Percentiles rank a stretch among this genome's conserved stretches.
Conservation (phyloP, 1,140 invertebrate species). For the Drosophila lini region DNA sequence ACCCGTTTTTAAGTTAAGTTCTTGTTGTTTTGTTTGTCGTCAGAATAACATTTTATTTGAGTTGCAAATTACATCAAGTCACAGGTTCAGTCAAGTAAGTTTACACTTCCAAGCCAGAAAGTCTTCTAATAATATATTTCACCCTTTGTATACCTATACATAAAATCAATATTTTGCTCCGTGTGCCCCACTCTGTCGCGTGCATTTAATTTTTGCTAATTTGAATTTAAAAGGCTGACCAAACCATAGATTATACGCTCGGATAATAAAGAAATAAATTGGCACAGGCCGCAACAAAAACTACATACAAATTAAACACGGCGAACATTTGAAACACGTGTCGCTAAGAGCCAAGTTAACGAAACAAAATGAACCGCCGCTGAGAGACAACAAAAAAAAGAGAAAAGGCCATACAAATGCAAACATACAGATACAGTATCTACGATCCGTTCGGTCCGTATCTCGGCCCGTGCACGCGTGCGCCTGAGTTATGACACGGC, state of each 20-base stretch:
- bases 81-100: not conserved
- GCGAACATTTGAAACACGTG: conserved; percentile 79
- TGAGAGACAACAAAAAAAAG: conserved; percentile 41
- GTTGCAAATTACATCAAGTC: too few species aligned
- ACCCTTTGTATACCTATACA: not conserved
- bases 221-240: conserved; percentile 79
- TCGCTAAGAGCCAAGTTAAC: conserved; percentile 60
- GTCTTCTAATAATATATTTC: not conserved
- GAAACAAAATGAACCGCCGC: conserved; percentile 16
- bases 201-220: conserved; percentile 78
- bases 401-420: conserved; percentile 71
- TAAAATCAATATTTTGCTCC: not conserved
- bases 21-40: too few species aligned
- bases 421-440: conserved; percentile 51
- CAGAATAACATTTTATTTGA: too few species aligned
- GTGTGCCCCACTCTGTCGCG: conserved; percentile 48
- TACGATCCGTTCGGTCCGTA: conserved; percentile 31
- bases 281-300: conserved; percentile 61
- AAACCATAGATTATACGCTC: conserved; percentile 73
- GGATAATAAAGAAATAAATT: conserved; percentile 82
- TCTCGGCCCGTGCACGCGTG: conserved; percentile 64
- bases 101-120: not conserved
- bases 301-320: conserved; percentile 52
- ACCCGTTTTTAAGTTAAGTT: not conserved
- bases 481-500: conserved; percentile 72